phyloP scores from a whole-genome alignment of 2,797 vertebrate genomes.

The Xenentodon cancila region DNA sequence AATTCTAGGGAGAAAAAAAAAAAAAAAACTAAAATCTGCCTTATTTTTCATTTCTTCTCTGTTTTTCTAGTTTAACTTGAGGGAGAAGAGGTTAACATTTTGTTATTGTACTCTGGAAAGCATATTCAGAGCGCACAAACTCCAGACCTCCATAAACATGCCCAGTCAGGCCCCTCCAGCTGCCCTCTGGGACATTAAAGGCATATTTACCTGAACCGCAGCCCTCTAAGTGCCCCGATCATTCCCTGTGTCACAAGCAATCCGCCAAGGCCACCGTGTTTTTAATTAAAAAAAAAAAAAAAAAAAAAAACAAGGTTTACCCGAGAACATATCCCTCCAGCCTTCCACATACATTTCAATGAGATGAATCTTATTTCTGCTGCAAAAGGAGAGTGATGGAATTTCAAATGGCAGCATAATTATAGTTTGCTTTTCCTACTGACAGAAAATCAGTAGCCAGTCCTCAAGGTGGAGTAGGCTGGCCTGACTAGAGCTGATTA shows the following conservation, averaged over 20 bases:
- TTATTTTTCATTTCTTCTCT: slow-evolving; percentile 31
- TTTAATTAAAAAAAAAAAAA: slow-evolving; percentile 76
- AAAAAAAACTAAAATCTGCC: slow-evolving; percentile 1
- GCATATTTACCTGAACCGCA: slow-evolving; percentile 73
- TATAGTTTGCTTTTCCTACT: slow-evolving; percentile 72
- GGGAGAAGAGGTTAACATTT: slow-evolving; percentile 34
- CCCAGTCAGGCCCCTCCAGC: slow-evolving; percentile 62
- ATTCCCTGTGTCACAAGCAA: slow-evolving; percentile 79
- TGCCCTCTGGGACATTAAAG: slow-evolving; percentile 65
- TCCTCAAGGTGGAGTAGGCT: slow-evolving; percentile 76
- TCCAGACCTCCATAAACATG: slow-evolving; percentile 61
- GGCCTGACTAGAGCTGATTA: slow-evolving; percentile 77
- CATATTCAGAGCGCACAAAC: too few relatives aligned
- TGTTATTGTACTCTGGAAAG: slow-evolving; percentile 31
- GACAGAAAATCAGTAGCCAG: slow-evolving; percentile 83
- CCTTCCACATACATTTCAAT: slow-evolving; percentile 77
- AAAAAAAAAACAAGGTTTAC: slow-evolving; percentile 73
- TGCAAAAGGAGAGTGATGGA: slow-evolving; percentile 71
- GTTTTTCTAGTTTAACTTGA: slow-evolving; percentile 29
- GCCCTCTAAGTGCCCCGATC: slow-evolving; percentile 78
- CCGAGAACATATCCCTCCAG: slow-evolving; percentile 71
- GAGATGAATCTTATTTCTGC: slow-evolving; percentile 73
- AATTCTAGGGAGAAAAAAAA: slow-evolving; percentile 8
- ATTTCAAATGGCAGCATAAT: slow-evolving; percentile 84
- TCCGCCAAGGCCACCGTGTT: slow-evolving; percentile 75